Percentiles rank a stretch among this genome's conserved stretches.
These are phyloP conservation scores for Clarias magur DNA, from an alignment of 2,113 vertebrate species.

Conservation along the genomic window DNA sequence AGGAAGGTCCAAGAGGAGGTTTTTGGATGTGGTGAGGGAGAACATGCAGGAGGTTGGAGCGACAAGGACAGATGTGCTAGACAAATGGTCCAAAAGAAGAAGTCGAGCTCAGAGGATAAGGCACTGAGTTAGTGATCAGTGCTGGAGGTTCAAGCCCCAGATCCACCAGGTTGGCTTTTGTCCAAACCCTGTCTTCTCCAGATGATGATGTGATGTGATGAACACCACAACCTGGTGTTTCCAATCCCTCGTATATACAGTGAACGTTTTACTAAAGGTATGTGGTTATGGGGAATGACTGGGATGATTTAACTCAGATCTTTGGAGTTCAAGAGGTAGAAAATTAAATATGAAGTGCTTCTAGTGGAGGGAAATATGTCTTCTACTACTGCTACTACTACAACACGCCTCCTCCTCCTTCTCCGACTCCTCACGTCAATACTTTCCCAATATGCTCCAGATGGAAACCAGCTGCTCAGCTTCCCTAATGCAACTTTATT, in stretches of 20 bases:
- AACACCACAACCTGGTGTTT: no score
- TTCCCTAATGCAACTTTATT: constrained; percentile 60
- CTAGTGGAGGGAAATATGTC: constrained; percentile 18
- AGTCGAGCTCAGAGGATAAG: no score
- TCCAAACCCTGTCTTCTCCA: no score
- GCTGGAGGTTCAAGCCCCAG: no score
- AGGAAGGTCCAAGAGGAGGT: no score
- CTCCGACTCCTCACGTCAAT: constrained; percentile 27
- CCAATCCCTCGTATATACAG: not conserved
- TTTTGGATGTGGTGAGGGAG: no score
- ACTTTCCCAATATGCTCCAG: constrained; percentile 48
- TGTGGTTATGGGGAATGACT: not conserved
- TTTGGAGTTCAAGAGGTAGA: not conserved
- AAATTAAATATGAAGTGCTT: constrained; percentile 21
- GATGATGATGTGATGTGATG: no score
- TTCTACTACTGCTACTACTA: constrained; percentile 15
- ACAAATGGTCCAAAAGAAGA: no score
- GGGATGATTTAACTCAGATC: not conserved
- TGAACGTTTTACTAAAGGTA: not conserved
- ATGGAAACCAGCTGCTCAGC: constrained; percentile 56
- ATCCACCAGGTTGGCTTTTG: no score
- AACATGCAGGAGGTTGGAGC: no score
- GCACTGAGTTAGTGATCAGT: no score
- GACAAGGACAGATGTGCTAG: no score
- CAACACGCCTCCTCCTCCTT: not conserved